Evolutionary conservation across 1,140 invertebrate genomes (phyloP).

Genomic region (Drosophila trapezifrons): DNA sequence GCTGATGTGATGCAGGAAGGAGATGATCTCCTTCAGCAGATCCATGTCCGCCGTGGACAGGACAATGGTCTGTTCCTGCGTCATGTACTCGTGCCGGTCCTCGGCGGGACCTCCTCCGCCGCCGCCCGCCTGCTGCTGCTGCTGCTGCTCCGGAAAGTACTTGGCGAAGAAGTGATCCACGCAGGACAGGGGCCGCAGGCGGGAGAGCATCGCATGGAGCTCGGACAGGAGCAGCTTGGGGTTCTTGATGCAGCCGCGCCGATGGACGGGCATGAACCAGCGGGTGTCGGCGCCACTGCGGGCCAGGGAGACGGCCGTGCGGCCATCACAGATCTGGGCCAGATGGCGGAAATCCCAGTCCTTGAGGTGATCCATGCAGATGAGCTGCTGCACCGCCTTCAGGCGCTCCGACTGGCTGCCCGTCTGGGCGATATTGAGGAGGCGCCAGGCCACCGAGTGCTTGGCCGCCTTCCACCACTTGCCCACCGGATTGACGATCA

Average conservation of each 20-base stretch:
- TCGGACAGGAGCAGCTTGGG: constrained; percentile 77
- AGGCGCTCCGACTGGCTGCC: constrained; percentile 81
- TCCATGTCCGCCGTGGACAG: constrained; percentile 68
- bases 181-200: constrained; percentile 64
- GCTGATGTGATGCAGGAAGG: constrained; percentile 87
- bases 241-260: constrained; percentile 76
- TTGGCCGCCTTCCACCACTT: constrained; percentile 85
- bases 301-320: constrained; percentile 87
- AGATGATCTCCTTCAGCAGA: constrained; percentile 76
- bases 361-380: constrained; percentile 82
- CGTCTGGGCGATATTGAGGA: constrained; percentile 83
- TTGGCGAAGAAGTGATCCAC: constrained; percentile 81
- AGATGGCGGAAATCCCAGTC: constrained; percentile 87
- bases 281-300: constrained; percentile 85
- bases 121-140: no score
- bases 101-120: background rate
- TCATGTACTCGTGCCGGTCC: constrained; percentile 59
- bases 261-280: constrained; percentile 85
- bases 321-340: constrained; percentile 87
- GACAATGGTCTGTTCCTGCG: constrained; percentile 58
- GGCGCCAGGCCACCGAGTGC: constrained; percentile 84
- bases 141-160: constrained; percentile 70
- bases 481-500: constrained; percentile 81
- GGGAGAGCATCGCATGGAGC: constrained; percentile 64
- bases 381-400: constrained; percentile 84